Evolutionary conservation across 1,140 invertebrate species (phyloP).

Genomic region (Theocolax elegans): DNA sequence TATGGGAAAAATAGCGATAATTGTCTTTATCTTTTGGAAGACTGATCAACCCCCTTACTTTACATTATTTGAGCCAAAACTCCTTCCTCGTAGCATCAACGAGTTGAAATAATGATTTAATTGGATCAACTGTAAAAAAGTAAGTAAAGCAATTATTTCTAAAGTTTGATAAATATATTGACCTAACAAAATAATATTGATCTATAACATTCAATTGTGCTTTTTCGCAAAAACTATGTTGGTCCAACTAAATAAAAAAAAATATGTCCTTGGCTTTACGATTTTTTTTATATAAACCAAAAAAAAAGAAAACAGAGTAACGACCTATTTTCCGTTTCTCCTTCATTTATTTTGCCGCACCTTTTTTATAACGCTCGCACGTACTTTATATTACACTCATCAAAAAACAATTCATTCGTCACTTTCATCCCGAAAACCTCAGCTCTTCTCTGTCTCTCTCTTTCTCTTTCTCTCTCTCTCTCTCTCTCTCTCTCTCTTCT

Average conservation of each 20-base stretch:
- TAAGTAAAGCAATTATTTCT: no score
- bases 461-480: neutral
- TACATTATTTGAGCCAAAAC: no score
- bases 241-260: constrained; percentile 5
- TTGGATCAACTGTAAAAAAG: no score
- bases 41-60: no score
- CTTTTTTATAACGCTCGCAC: neutral
- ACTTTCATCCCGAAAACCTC: neutral
- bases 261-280: neutral
- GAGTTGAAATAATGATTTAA: no score
- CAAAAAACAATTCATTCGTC: constrained; percentile 23
- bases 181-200: no score
- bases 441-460: neutral
- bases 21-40: no score
- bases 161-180: no score
- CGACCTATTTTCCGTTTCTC: constrained; percentile 7
- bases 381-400: constrained; percentile 17
- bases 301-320: neutral
- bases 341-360: neutral
- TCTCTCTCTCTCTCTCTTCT: neutral
- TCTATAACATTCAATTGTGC: no score
- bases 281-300: no score
- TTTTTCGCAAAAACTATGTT: neutral
- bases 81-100: no score
- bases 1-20: no score